Base-by-base conservation (phyloP, 2,797 vertebrate species). In the Sphenopsis melanotis region DNA sequence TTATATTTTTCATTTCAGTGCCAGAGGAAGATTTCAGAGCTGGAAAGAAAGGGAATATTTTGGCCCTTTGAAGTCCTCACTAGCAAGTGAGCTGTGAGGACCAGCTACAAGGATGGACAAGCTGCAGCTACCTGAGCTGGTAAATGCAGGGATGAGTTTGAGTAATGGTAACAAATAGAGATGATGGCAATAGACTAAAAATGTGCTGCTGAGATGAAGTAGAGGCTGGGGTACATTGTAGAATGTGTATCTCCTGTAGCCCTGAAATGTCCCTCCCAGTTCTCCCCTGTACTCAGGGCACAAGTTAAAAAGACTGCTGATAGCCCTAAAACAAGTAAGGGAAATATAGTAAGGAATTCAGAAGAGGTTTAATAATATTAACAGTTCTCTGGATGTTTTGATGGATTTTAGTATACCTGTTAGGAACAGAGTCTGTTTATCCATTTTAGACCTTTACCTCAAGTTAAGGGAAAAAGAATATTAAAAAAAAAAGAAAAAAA, bases 401-500 rank as follows among this genome's bases (percentile, higher is more conserved):
- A 49, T 26, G 41, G 8, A n/a, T 24, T 90, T 90, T 75, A 66
- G 11, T 26, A 59, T 9, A n/a, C 4, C 2, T 84, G 15, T 8
- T 57, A 60, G 32, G 22, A 52, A n/a, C 13, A 60, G 9, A 8
- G 2, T 24, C 49, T 83, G 10, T 15, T 86, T 68, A 55, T 56
- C 15, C 15, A 16, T 65, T 83, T 77, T 36, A 76, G 41, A 34
- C 15, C 27, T 80, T 72, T 46, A 80, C 34, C 10, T 27, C n/a
- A 34, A 71, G 11, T 55, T 63, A 70, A 68, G 4, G 27, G 26
- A 27, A 49, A 66, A 78, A 44, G 2, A 65, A n/a, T 34, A 49
- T 9, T 10, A 2, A 3, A 15, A 24, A 36, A 55, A 20, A 26
- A 1, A 6, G 16, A 53, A 6, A 9, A n/a, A 55, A 15, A 12